Evolutionary conservation across 2,797 vertebrate species (phyloP).

Genomic region (Artibeus jamaicensis): DNA sequence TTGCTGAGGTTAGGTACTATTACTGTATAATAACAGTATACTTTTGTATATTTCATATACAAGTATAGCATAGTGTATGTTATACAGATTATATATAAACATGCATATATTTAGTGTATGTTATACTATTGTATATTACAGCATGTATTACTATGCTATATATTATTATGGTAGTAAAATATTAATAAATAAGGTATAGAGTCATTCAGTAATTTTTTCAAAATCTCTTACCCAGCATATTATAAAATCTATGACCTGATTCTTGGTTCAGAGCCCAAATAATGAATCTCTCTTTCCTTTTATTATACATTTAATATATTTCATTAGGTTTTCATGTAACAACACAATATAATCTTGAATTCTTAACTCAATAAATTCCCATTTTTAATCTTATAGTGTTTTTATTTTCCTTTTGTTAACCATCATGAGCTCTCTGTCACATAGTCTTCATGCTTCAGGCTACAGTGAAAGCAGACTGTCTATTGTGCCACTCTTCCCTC

Average conservation of each 20-base stretch:
- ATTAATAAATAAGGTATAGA: not conserved
- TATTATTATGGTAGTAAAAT: not conserved
- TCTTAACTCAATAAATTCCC: not conserved
- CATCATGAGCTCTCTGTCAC: not conserved
- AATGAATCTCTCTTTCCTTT: not conserved
- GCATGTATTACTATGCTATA: not conserved
- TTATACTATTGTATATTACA: not conserved
- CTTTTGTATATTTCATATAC: not conserved
- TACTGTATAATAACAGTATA: not conserved
- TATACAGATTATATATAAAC: not conserved
- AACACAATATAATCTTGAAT: not conserved
- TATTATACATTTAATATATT: not conserved
- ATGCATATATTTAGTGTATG: not conserved
- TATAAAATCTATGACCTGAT: not conserved
- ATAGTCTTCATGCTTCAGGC: not conserved
- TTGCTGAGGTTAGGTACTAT: not conserved
- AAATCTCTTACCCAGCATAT: not conserved
- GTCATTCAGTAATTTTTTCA: not conserved
- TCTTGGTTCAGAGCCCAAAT: not conserved
- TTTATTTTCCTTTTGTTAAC: not conserved
- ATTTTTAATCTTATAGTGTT: not conserved
- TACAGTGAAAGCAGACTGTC: not conserved
- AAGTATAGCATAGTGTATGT: not conserved
- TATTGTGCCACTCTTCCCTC: accelerated
- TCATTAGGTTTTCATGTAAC: not conserved